A percentile compares a stretch with the other conserved stretches of the same genome.
Evolutionary conservation across 2,113 vertebrate species (phyloP).

Genomic region (Corapipo altera): DNA sequence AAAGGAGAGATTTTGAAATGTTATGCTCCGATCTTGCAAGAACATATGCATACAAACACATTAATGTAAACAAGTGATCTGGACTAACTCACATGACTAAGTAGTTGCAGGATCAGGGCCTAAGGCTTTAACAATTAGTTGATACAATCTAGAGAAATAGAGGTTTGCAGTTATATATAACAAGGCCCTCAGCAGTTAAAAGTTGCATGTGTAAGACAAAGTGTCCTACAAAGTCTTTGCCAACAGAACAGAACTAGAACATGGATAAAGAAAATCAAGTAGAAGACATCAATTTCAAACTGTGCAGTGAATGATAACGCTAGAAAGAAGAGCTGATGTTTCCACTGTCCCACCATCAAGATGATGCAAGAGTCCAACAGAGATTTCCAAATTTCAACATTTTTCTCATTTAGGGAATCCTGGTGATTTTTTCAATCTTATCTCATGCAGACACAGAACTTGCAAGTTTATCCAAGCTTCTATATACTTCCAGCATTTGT

Average conservation of each 20-base stretch:
- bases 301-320: not conserved
- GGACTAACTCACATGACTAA: not conserved
- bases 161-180: not conserved
- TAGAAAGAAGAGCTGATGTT: not conserved
- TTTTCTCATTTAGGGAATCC: not conserved
- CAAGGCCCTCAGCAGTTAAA: not conserved
- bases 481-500: not conserved
- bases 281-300: not conserved
- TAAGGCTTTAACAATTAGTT: conserved; percentile 49
- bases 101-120: not conserved
- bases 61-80: not conserved
- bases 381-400: not conserved
- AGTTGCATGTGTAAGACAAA: not conserved
- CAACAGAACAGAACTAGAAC: not conserved
- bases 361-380: not conserved
- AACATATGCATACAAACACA: not conserved
- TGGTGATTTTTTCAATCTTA: not conserved
- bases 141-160: conserved; percentile 28
- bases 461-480: not conserved
- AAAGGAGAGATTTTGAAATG: not conserved
- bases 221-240: not conserved
- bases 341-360: not conserved
- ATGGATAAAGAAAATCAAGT: not conserved
- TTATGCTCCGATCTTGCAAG: not conserved
- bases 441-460: not conserved